phyloP scores from a whole-genome alignment of 2,888 invertebrate species.

The Trissonchulus sp. region DNA sequence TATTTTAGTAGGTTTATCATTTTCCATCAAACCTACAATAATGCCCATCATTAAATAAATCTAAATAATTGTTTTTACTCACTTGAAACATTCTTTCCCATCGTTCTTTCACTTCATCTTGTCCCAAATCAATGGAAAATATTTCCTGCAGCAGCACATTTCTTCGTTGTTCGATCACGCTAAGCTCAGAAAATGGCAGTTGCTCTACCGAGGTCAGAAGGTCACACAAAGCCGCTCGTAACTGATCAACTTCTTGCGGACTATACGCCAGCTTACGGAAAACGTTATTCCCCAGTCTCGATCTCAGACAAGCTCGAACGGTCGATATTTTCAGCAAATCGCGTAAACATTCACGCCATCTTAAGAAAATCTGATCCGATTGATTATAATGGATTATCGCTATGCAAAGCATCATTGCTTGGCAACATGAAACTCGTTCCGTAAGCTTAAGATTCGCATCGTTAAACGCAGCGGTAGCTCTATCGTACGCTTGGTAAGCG shows the following conservation, averaged over 20 bases:
- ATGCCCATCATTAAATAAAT: too few relatives aligned
- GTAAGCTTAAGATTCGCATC: neutral
- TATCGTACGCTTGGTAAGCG: neutral
- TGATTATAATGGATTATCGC: neutral
- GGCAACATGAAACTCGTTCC: neutral
- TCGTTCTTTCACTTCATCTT: too few relatives aligned
- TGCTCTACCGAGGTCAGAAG: neutral
- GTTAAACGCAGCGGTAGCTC: neutral
- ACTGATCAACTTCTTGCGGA: neutral
- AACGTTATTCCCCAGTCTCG: neutral
- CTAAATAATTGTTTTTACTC: too few relatives aligned
- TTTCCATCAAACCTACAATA: too few relatives aligned
- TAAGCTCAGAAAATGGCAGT: too few relatives aligned
- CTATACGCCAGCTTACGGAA: neutral
- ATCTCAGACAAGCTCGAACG: neutral
- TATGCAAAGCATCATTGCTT: neutral
- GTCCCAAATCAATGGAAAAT: too few relatives aligned
- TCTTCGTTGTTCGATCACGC: too few relatives aligned
- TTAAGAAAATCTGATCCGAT: neutral
- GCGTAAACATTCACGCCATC: neutral
- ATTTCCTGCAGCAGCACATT: too few relatives aligned
- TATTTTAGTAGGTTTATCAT: too few relatives aligned
- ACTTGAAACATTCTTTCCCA: too few relatives aligned
- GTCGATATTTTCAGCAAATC: neutral
- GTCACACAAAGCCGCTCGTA: neutral